A percentile compares a stretch with the other conserved stretches of the same genome.
phyloP scores from a whole-genome alignment of 2,797 vertebrate species.

The Lacerta bilineata region DNA sequence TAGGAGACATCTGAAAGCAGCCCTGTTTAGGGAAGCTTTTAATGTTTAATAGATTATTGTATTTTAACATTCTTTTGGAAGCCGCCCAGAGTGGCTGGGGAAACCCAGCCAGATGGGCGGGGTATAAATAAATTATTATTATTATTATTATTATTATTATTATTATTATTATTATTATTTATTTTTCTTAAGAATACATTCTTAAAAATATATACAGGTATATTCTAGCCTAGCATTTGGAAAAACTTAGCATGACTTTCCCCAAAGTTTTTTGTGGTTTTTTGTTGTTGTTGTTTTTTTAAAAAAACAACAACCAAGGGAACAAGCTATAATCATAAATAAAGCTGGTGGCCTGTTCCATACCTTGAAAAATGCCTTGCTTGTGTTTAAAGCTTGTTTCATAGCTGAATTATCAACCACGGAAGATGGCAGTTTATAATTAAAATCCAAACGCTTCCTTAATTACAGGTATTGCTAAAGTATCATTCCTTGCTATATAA shows the following conservation, averaged over 20 bases:
- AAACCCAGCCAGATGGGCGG: too few species aligned
- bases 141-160: too few species aligned
- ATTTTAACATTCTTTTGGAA: too few species aligned
- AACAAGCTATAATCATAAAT: constrained; percentile 29
- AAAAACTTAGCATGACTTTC: constrained; percentile 12
- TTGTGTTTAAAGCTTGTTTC: constrained; percentile 67
- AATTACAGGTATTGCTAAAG: constrained; percentile 69
- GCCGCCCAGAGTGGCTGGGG: too few species aligned
- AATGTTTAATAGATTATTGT: too few species aligned
- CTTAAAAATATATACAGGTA: background rate
- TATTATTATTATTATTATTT: too few species aligned
- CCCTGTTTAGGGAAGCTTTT: too few species aligned
- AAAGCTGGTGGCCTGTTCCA: constrained; percentile 35
- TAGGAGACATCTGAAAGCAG: too few species aligned
- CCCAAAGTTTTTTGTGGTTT: background rate
- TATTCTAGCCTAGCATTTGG: background rate
- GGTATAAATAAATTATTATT: too few species aligned
- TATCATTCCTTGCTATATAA: constrained; percentile 55
- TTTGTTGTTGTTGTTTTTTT: too few species aligned
- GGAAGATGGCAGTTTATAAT: constrained; percentile 70
- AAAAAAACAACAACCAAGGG: constrained; percentile 21
- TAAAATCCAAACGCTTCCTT: constrained; percentile 72
- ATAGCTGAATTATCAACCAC: constrained; percentile 68
- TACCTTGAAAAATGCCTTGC: constrained; percentile 38
- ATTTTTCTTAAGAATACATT: too few species aligned